Conservation (phyloP, 64 coral and sea anemone species). For the Dendronephthya gigantea region DNA sequence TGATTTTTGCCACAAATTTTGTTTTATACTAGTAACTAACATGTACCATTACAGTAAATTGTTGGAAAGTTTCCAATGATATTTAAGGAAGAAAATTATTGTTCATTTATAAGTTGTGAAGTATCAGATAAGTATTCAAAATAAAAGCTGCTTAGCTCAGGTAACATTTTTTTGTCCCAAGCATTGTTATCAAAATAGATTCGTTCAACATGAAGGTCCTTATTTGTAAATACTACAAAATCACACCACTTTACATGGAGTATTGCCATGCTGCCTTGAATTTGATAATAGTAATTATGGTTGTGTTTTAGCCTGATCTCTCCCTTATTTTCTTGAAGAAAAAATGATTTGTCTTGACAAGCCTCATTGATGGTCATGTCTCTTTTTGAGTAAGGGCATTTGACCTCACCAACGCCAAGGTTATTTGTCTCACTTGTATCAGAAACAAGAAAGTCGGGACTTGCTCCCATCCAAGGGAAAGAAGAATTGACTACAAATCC, state of each 20-base stretch:
- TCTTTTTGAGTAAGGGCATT: too few species aligned
- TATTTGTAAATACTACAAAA: slow-evolving; percentile 6
- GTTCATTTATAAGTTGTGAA: too few species aligned
- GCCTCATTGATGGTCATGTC: not conserved
- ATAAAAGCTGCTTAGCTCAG: slow-evolving; percentile 1
- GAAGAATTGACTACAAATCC: not conserved
- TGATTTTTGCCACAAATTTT: too few species aligned
- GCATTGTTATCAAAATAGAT: not conserved
- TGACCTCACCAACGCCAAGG: too few species aligned
- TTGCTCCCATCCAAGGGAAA: slow-evolving; percentile 23
- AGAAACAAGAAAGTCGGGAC: slow-evolving; percentile 40
- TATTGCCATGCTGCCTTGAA: slow-evolving; percentile 30
- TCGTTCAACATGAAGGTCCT: slow-evolving; percentile 13
- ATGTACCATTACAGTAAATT: too few species aligned
- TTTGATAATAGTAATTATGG: slow-evolving; percentile 41
- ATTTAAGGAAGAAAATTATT: too few species aligned
- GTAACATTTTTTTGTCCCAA: too few species aligned
- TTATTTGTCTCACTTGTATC: not conserved
- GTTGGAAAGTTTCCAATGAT: too few species aligned
- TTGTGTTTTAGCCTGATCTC: slow-evolving; percentile 16
- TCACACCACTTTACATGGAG: not conserved
- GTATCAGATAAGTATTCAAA: too few species aligned
- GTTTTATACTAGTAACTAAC: too few species aligned
- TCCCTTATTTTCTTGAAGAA: slow-evolving; percentile 19
- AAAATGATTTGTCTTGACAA: slow-evolving; percentile 10